Conservation (phyloP, 1,140 invertebrate genomes). For the Psix sp. region DNA sequence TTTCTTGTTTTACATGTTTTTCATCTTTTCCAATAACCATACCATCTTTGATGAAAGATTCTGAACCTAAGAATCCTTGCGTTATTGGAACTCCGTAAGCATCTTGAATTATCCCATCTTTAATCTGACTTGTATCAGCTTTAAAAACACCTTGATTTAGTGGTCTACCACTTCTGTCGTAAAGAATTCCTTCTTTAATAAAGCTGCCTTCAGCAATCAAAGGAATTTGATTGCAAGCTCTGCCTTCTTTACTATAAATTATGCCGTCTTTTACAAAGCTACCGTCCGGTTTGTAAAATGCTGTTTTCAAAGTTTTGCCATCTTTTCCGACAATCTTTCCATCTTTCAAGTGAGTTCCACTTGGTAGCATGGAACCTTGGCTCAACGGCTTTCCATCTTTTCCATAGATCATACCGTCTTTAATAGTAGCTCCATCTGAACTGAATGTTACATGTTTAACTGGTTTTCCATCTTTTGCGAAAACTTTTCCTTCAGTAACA, state of each 20-base stretch:
- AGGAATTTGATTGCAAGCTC: conserved; percentile 68
- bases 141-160: conserved; percentile 72
- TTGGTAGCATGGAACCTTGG: conserved; percentile 72
- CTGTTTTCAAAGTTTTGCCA: conserved; percentile 69
- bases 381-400: conserved; percentile 71
- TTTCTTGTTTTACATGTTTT: conserved; percentile 71
- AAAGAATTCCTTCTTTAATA: conserved; percentile 67
- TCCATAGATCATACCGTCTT: conserved; percentile 69
- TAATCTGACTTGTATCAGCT: conserved; percentile 65
- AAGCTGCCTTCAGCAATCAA: conserved; percentile 67
- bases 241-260: conserved; percentile 67
- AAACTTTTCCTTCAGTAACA: conserved; percentile 70
- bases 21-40: conserved; percentile 68
- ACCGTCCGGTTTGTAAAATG: conserved; percentile 71
- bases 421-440: conserved; percentile 70
- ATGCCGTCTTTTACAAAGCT: conserved; percentile 72
- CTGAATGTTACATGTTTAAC: conserved; percentile 71
- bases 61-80: conserved; percentile 64
- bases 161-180: conserved; percentile 63
- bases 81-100: conserved; percentile 57
- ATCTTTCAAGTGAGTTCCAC: conserved; percentile 69
- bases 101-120: conserved; percentile 68
- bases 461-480: conserved; percentile 70
- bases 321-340: conserved; percentile 72
- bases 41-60: conserved; percentile 69